Percentiles rank a stretch among this genome's conserved stretches.
These are phyloP conservation scores for Centrocercus urophasianus DNA, from an alignment of 2,113 vertebrate genomes.

Conservation along the genomic window DNA sequence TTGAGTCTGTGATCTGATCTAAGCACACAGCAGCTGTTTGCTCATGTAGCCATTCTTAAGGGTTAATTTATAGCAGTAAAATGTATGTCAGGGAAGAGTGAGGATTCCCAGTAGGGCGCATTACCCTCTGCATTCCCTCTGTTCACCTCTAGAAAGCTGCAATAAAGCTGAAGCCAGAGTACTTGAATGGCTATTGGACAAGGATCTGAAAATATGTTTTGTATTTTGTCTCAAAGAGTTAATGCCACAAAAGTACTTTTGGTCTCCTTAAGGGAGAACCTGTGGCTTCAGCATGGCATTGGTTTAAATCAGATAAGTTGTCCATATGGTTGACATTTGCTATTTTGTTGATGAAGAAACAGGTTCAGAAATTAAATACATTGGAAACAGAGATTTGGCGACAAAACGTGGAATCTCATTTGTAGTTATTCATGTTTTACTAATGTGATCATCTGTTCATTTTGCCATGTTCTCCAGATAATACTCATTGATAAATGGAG, in stretches of 20 bases:
- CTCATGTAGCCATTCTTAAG: neutral
- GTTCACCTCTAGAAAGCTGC: neutral
- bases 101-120: neutral
- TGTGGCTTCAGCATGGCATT: neutral
- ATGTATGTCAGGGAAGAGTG: neutral
- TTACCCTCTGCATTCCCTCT: neutral
- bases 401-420: neutral
- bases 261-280: neutral
- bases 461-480: neutral
- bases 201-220: neutral
- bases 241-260: neutral
- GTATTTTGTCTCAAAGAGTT: neutral
- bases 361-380: neutral
- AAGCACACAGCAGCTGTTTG: neutral
- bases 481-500: neutral
- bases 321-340: neutral
- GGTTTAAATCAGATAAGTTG: neutral
- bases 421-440: neutral
- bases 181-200: neutral
- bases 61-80: conserved; percentile 10
- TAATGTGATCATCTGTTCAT: neutral
- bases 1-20: neutral
- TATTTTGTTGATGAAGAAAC: neutral
- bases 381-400: neutral
- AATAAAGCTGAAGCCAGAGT: neutral